Conservation (phyloP, 2,888 invertebrate species). For the Diabrotica balteata region DNA sequence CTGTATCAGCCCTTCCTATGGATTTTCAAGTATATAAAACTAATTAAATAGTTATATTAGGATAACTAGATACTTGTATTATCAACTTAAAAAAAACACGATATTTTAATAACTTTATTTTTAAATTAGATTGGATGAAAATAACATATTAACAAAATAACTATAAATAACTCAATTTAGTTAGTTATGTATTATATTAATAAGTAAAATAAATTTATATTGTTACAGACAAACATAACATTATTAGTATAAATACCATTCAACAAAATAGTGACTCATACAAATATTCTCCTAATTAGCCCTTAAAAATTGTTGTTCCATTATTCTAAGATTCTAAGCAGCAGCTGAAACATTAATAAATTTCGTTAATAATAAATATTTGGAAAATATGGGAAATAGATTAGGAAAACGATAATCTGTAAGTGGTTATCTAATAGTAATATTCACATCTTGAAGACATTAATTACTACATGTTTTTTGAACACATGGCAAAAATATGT, state of each 20-base stretch:
- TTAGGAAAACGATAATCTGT: too few relatives aligned
- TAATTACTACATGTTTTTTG: too few relatives aligned
- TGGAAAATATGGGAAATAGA: not conserved
- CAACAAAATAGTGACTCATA: constrained; percentile 10
- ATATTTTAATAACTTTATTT: constrained; percentile 1
- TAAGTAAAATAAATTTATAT: not conserved
- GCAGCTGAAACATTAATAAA: constrained; percentile 26
- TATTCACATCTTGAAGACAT: too few relatives aligned
- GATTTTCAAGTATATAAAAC: too few relatives aligned
- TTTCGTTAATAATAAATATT: not conserved
- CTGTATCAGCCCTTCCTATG: too few relatives aligned
- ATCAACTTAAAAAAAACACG: not conserved
- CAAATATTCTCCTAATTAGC: constrained; percentile 1
- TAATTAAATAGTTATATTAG: too few relatives aligned
- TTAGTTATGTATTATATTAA: not conserved
- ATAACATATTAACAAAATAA: constrained; percentile 2
- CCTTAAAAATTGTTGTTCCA: constrained; percentile 1
- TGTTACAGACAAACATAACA: not conserved
- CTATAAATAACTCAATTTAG: not conserved
- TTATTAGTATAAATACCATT: constrained; percentile 10
- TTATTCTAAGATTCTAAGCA: constrained; percentile 20
- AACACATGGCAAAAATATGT: too few relatives aligned
- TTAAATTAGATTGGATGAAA: not conserved
- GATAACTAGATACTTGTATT: too few relatives aligned
- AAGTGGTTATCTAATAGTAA: too few relatives aligned